phyloP scores from a whole-genome alignment of 2,797 vertebrate genomes.

The Cynodonichthys magdalenae region DNA sequence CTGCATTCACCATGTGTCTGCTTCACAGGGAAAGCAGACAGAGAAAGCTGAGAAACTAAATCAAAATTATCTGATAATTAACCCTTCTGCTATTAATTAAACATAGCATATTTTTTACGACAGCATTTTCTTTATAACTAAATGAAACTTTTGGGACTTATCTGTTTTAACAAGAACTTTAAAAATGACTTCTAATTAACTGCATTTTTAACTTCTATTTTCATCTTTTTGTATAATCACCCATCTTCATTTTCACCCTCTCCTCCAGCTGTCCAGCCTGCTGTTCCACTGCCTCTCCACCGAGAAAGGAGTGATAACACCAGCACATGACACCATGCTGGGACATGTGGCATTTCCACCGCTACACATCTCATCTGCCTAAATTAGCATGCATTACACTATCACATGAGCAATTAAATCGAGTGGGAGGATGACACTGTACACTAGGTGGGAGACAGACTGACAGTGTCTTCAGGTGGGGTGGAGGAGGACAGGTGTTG shows the following conservation, averaged over 20 bases:
- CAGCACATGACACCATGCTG: slow-evolving; percentile 69
- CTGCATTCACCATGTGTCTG: slow-evolving; percentile 21
- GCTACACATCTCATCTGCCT: slow-evolving; percentile 81
- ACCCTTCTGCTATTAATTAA: neutral
- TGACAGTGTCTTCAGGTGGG: slow-evolving; percentile 19
- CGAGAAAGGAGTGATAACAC: slow-evolving; percentile 74
- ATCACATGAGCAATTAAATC: slow-evolving; percentile 52
- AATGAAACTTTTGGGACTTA: neutral
- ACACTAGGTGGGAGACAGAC: slow-evolving; percentile 32
- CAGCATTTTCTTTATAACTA: neutral
- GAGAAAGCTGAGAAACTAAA: neutral
- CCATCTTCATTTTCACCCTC: slow-evolving; percentile 30
- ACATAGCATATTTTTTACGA: neutral
- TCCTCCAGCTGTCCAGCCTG: slow-evolving; percentile 56
- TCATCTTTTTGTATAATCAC: slow-evolving; percentile 35
- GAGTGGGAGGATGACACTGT: slow-evolving; percentile 37
- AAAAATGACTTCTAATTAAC: slow-evolving; percentile 9
- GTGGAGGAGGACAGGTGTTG: slow-evolving; percentile 36
- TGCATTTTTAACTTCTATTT: slow-evolving; percentile 15
- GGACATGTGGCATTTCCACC: slow-evolving; percentile 67
- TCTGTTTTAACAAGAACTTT: neutral
- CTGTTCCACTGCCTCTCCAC: slow-evolving; percentile 63
- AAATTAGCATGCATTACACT: slow-evolving; percentile 81
- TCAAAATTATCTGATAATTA: neutral
- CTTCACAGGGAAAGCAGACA: slow-evolving; percentile 11